Evolutionary conservation across 2,888 invertebrate genomes (phyloP).

Genomic region (Nudaria mundana): DNA sequence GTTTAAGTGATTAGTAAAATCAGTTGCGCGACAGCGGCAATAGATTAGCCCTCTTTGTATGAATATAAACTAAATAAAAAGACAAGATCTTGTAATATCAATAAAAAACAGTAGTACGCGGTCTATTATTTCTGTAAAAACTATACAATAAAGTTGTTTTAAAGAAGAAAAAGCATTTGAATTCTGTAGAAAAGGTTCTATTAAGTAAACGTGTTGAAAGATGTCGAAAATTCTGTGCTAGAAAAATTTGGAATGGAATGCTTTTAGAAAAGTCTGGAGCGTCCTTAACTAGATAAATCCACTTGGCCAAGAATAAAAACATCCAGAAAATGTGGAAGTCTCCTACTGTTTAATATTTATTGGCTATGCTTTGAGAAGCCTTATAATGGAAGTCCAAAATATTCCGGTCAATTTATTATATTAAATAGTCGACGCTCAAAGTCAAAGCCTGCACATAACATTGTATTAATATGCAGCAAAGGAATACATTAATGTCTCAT

Average conservation of each 20-base stretch:
- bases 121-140: too few relatives aligned
- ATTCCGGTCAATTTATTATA: constrained; percentile 30
- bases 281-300: constrained; percentile 30
- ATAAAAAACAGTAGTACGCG: too few relatives aligned
- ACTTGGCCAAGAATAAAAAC: constrained; percentile 30
- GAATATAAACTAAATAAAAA: too few relatives aligned
- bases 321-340: constrained; percentile 21
- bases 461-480: constrained; percentile 32
- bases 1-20: too few relatives aligned
- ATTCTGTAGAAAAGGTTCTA: constrained; percentile 4
- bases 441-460: constrained; percentile 25
- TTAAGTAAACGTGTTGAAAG: constrained; percentile 11
- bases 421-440: constrained; percentile 18
- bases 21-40: too few relatives aligned
- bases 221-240: constrained; percentile 1
- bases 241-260: constrained; percentile 26
- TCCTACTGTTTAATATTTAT: constrained; percentile 32
- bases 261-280: constrained; percentile 26
- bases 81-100: too few relatives aligned
- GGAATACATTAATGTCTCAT: constrained; percentile 37
- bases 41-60: too few relatives aligned
- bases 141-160: too few relatives aligned
- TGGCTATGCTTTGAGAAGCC: constrained; percentile 25
- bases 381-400: constrained; percentile 31
- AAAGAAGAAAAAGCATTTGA: constrained; percentile 4